phyloP scores from a whole-genome alignment of 2,888 invertebrate species.

The Tinea semifulvella region DNA sequence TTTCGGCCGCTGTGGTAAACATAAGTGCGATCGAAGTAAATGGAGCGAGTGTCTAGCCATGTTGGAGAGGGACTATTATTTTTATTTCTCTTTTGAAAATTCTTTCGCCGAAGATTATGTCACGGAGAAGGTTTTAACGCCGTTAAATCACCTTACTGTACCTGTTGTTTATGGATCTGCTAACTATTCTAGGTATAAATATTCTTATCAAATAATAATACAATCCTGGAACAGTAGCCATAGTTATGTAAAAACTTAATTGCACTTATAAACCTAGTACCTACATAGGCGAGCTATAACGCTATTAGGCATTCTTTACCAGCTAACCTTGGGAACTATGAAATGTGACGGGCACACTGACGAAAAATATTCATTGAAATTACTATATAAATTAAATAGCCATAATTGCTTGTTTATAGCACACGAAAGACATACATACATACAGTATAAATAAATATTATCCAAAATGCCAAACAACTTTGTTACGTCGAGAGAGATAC shows the following conservation, averaged over 20 bases:
- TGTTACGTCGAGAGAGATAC: no score
- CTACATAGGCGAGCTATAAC: not conserved
- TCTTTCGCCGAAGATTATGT: slow-evolving; percentile 39
- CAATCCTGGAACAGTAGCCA: not conserved
- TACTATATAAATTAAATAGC: no score
- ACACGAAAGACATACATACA: no score
- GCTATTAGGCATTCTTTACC: no score
- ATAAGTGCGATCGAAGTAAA: slow-evolving; percentile 24
- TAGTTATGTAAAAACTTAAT: not conserved
- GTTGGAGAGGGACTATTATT: slow-evolving; percentile 34
- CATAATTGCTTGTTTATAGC: no score
- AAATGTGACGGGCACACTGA: no score
- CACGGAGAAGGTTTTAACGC: slow-evolving; percentile 39
- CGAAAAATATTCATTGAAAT: no score
- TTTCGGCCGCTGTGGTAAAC: slow-evolving; percentile 29
- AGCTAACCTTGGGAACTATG: no score
- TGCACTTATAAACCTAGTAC: not conserved
- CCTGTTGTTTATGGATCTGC: slow-evolving; percentile 74
- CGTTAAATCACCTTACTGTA: slow-evolving; percentile 67
- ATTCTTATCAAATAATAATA: not conserved
- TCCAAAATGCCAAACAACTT: no score
- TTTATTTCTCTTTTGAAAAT: slow-evolving; percentile 45
- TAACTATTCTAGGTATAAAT: slow-evolving; percentile 58
- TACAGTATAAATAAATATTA: no score
- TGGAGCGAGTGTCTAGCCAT: slow-evolving; percentile 13